Evolutionary conservation across 2,797 vertebrate genomes (phyloP).

Genomic region (Sparidentex hasta): DNA sequence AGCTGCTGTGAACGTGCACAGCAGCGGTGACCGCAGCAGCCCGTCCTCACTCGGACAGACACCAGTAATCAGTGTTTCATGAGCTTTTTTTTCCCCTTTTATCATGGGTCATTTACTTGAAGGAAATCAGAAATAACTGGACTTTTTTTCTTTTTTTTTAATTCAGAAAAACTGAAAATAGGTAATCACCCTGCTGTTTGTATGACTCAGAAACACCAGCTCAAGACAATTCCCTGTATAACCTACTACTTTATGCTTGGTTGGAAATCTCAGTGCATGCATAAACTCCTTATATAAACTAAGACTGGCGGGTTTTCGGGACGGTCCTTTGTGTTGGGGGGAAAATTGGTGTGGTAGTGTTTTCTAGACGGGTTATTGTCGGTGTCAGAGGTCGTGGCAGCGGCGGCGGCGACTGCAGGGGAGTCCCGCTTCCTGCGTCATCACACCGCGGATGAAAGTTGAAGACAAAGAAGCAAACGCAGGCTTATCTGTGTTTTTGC

Average conservation of each 20-base stretch:
- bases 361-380: constrained; percentile 57
- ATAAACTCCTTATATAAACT: constrained; percentile 82
- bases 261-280: constrained; percentile 86
- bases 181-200: constrained; percentile 74
- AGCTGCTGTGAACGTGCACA: constrained; percentile 70
- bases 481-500: constrained; percentile 49
- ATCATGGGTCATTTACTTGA: constrained; percentile 48
- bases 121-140: constrained; percentile 49
- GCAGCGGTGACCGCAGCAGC: constrained; percentile 77
- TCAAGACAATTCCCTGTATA: constrained; percentile 83
- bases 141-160: constrained; percentile 39
- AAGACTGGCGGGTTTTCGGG: constrained; percentile 62
- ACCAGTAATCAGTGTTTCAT: constrained; percentile 59
- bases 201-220: constrained; percentile 84
- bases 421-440: constrained; percentile 32
- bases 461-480: constrained; percentile 51
- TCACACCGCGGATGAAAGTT: constrained; percentile 19
- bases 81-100: constrained; percentile 25
- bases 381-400: constrained; percentile 35
- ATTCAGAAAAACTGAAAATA: constrained; percentile 33
- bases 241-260: constrained; percentile 82
- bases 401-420: neutral
- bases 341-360: constrained; percentile 62
- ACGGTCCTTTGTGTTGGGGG: constrained; percentile 53
- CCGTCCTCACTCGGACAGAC: constrained; percentile 35